These are phyloP conservation scores for Corythaixoides concolor DNA, from an alignment of 2,113 vertebrate species.

Conservation along the genomic window DNA sequence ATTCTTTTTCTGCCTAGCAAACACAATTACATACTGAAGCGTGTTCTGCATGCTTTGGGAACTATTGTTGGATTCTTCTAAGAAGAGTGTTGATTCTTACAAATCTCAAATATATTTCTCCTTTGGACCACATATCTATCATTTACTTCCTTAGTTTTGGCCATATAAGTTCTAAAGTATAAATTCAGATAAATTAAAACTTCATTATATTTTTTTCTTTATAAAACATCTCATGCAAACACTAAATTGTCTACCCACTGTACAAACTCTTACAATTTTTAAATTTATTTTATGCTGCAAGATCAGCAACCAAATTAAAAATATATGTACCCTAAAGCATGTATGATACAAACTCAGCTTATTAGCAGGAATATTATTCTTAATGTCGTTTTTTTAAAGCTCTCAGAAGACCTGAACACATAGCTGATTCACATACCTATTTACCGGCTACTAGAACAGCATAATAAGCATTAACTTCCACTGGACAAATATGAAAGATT, in stretches of 20 bases:
- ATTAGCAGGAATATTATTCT: not conserved
- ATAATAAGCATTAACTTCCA: not conserved
- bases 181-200: not conserved
- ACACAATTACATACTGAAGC: conserved; percentile 33
- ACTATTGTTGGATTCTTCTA: not conserved
- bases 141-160: not conserved
- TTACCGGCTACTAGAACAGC: not conserved
- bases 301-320: not conserved
- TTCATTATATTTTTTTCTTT: not conserved
- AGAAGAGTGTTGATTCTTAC: not conserved
- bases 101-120: not conserved
- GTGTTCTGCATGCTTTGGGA: not conserved
- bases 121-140: not conserved
- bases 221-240: not conserved
- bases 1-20: conserved; percentile 24
- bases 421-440: not conserved
- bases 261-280: not conserved
- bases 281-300: not conserved
- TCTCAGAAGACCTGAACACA: not conserved
- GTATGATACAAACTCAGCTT: not conserved
- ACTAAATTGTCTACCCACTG: not conserved
- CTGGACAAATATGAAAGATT: not conserved
- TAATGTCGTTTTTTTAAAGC: not conserved
- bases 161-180: not conserved
- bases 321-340: not conserved